A percentile compares a stretch with the other conserved stretches of the same genome.
These are phyloP conservation scores for Camptogramma bilineatum DNA, from an alignment of 2,888 invertebrate species.

Conservation along the genomic window DNA sequence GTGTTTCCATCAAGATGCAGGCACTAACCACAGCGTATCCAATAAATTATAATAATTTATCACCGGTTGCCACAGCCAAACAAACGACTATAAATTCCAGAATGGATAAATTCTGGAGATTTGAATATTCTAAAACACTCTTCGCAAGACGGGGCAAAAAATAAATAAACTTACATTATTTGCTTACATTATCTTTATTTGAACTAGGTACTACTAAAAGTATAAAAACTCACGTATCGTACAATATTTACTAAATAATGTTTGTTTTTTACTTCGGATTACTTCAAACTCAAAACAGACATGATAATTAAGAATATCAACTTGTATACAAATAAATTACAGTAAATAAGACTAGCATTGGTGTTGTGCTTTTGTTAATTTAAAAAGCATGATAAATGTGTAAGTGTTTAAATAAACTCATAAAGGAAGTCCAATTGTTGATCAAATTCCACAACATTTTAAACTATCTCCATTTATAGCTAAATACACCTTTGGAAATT, in stretches of 20 bases:
- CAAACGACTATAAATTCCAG: not conserved
- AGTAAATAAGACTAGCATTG: conserved; percentile 45
- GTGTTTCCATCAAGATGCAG: conserved; percentile 27
- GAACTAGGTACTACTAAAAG: conserved; percentile 14
- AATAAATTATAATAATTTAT: conserved; percentile 47
- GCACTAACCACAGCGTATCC: conserved; percentile 5
- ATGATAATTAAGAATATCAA: conserved; percentile 20
- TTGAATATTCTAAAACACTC: not conserved
- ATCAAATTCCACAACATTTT: not conserved
- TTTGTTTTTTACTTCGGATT: conserved; percentile 23
- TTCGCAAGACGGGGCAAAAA: not conserved
- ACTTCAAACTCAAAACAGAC: conserved; percentile 14
- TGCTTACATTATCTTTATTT: conserved; percentile 37
- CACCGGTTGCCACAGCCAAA: conserved; percentile 4
- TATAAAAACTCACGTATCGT: conserved; percentile 29
- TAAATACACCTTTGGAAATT: conserved; percentile 2
- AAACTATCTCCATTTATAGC: not conserved
- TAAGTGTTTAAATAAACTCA: conserved; percentile 5
- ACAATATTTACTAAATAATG: conserved; percentile 28
- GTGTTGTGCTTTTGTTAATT: conserved; percentile 27
- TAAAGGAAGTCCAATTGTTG: not conserved
- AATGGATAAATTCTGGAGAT: conserved; percentile 1
- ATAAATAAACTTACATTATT: conserved; percentile 13
- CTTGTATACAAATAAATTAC: conserved; percentile 23
- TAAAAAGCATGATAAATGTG: conserved; percentile 5